These are phyloP conservation scores for Tragelaphus buxtoni DNA, from an alignment of 2,113 vertebrate species.

Conservation along the genomic window DNA sequence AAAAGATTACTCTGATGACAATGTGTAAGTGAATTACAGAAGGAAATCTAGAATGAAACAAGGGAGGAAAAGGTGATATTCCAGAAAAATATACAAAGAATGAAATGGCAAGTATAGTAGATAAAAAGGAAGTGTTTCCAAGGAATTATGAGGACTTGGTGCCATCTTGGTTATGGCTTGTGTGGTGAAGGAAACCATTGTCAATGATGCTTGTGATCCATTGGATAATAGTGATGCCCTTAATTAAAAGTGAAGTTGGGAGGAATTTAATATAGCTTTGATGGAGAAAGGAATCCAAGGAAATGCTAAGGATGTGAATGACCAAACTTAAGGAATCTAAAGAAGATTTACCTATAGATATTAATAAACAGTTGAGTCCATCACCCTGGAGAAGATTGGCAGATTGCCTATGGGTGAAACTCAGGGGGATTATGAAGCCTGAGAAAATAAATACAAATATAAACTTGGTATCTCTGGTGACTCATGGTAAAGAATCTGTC, in stretches of 20 bases:
- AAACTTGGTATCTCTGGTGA: background rate
- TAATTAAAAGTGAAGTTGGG: background rate
- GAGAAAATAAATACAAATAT: background rate
- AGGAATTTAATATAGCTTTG: background rate
- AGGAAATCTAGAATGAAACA: background rate
- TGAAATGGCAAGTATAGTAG: background rate
- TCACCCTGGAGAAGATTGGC: background rate
- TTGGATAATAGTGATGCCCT: background rate
- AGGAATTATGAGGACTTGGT: background rate
- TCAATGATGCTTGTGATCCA: background rate
- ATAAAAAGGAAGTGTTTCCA: background rate
- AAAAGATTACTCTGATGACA: background rate
- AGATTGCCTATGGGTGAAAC: background rate
- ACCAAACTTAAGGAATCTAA: background rate
- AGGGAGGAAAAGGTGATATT: background rate
- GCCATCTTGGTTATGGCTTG: background rate
- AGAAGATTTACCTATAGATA: background rate
- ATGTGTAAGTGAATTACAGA: background rate
- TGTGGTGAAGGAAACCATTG: background rate
- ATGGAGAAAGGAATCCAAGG: background rate
- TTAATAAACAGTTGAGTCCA: background rate
- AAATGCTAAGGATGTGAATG: background rate
- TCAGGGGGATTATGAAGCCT: background rate
- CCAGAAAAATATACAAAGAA: background rate
- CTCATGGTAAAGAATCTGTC: background rate